Conservation (phyloP, 2,888 invertebrate genomes). For the Strigamia maritima region DNA sequence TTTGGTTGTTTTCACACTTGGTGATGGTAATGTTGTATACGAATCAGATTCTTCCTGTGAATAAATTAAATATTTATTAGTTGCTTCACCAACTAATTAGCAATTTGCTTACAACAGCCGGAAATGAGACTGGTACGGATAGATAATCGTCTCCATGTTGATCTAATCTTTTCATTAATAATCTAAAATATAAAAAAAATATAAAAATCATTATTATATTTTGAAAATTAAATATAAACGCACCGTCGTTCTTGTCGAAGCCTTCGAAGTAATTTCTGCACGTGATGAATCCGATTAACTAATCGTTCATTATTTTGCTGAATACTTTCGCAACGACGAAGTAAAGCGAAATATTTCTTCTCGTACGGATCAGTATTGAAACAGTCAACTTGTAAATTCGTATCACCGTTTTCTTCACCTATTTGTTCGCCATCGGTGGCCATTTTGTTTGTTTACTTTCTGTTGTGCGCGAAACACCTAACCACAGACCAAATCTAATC, state of each 20-base stretch:
- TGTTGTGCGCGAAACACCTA: not conserved
- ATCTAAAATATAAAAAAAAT: not conserved
- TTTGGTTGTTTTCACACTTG: not conserved
- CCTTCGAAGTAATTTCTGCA: slow-evolving; percentile 38
- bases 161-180: not conserved
- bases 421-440: not conserved
- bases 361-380: slow-evolving; percentile 38
- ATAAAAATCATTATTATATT: not conserved
- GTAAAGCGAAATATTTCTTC: slow-evolving; percentile 40
- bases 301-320: slow-evolving; percentile 40
- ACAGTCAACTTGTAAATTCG: slow-evolving; percentile 3
- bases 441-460: slow-evolving; percentile 26
- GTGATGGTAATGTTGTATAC: not conserved
- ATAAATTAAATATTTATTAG: not conserved
- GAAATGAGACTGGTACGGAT: not conserved
- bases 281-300: slow-evolving; percentile 36
- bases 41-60: not conserved
- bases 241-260: slow-evolving; percentile 40
- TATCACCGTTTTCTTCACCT: not conserved
- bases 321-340: slow-evolving; percentile 38
- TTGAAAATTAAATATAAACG: not conserved
- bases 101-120: not conserved
- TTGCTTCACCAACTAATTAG: not conserved
- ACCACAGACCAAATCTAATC: not conserved
- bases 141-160: not conserved